Evolutionary conservation across 2,888 invertebrate genomes (phyloP).

Genomic region (Macrosiphum euphorbiae): DNA sequence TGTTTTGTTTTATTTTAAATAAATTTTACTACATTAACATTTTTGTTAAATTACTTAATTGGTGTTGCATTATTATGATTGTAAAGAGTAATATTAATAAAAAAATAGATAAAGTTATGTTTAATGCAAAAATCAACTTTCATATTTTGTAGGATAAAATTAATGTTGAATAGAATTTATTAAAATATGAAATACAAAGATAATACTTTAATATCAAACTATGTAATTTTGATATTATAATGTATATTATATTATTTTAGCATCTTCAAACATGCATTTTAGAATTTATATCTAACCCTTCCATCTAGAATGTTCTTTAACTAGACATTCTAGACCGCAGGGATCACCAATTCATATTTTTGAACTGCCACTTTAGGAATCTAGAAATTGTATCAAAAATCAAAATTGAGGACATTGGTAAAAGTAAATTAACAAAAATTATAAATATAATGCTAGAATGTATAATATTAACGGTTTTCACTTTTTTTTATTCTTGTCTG

Average conservation of each 20-base stretch:
- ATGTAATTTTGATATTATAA: neutral
- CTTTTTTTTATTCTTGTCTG: no score
- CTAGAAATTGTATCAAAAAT: no score
- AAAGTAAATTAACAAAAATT: no score
- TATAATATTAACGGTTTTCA: no score
- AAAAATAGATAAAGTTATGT: neutral
- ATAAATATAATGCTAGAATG: no score
- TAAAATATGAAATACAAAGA: neutral
- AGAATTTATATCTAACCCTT: neutral
- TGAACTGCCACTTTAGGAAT: no score
- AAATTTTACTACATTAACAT: constrained; percentile 1
- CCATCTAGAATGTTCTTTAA: no score
- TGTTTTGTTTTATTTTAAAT: constrained; percentile 54
- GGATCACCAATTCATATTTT: no score
- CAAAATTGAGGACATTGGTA: no score
- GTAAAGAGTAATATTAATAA: neutral
- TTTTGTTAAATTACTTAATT: neutral
- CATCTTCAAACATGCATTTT: neutral
- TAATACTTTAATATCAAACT: neutral
- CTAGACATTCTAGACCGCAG: neutral
- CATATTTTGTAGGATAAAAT: neutral
- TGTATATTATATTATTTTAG: neutral
- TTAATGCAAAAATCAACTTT: neutral
- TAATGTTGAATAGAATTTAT: neutral
- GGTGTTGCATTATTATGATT: neutral